Evolutionary conservation across 2,888 invertebrate genomes (phyloP).

Genomic region (Chrysolina oricalcia): DNA sequence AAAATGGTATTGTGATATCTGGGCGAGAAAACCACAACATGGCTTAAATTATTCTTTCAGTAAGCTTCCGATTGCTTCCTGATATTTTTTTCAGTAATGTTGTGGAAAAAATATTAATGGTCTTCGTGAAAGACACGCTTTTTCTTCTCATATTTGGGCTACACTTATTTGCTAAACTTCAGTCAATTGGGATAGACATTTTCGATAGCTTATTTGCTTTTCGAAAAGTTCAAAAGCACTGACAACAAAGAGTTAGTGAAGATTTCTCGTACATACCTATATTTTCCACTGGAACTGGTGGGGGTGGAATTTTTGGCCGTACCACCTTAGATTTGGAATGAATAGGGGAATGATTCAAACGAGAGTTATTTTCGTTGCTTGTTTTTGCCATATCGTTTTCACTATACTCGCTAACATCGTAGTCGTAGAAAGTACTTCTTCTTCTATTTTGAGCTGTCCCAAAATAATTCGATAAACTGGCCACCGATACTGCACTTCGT

Average conservation of each 20-base stretch:
- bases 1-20: too few relatives aligned
- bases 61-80: too few relatives aligned
- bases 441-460: constrained; percentile 65
- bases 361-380: constrained; percentile 9
- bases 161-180: too few relatives aligned
- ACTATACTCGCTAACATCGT: constrained; percentile 79
- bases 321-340: constrained; percentile 54
- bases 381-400: constrained; percentile 53
- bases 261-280: constrained; percentile 41
- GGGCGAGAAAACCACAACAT: too few relatives aligned
- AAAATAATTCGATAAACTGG: constrained; percentile 72
- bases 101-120: too few relatives aligned
- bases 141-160: too few relatives aligned
- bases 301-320: constrained; percentile 68
- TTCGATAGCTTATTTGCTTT: too few relatives aligned
- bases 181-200: too few relatives aligned
- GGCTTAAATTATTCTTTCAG: too few relatives aligned
- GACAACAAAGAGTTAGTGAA: background rate
- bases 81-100: too few relatives aligned
- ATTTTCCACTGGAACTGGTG: constrained; percentile 63
- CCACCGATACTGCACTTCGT: constrained; percentile 74
- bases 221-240: background rate
- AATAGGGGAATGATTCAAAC: background rate
- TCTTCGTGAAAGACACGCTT: too few relatives aligned
- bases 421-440: constrained; percentile 83